A percentile compares a stretch with the other conserved stretches of the same genome.
phyloP scores from a whole-genome alignment of 2,888 invertebrate species.

The Xestoiulus laeticollis region DNA sequence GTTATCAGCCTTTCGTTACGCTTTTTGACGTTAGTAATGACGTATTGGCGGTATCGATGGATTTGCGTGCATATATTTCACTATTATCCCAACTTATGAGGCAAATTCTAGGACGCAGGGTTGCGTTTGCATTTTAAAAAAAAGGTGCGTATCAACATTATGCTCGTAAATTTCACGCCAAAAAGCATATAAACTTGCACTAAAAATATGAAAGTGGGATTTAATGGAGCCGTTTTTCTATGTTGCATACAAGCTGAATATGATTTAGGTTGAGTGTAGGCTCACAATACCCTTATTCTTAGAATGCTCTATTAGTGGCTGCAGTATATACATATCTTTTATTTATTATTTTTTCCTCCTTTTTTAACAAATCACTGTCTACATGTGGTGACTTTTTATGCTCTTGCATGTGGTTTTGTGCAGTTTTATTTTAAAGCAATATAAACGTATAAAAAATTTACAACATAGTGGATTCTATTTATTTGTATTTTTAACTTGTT shows the following conservation, averaged over 20 bases:
- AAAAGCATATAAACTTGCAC: conserved; percentile 4
- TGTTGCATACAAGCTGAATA: background rate
- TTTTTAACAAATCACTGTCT: background rate
- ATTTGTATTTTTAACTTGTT: too few relatives aligned
- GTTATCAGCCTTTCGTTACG: conserved; percentile 35
- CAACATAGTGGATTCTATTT: too few relatives aligned
- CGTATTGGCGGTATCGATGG: background rate
- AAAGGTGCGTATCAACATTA: conserved; percentile 39
- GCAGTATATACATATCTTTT: background rate
- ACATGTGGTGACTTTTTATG: too few relatives aligned
- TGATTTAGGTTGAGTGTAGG: background rate
- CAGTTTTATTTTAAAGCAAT: too few relatives aligned
- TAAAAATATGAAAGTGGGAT: conserved; percentile 43
- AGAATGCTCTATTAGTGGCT: too few relatives aligned
- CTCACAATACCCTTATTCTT: background rate
- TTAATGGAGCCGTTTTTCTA: conserved; percentile 6
- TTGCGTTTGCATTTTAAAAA: conserved; percentile 28
- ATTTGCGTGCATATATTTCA: background rate
- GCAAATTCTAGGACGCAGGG: background rate
- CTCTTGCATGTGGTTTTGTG: too few relatives aligned
- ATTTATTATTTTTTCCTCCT: background rate
- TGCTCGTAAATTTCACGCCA: conserved; percentile 27
- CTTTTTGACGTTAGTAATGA: conserved; percentile 27
- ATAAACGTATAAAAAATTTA: too few relatives aligned
- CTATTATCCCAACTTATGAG: background rate